A percentile compares a stretch with the other conserved stretches of the same genome.
Conservation (phyloP, 1,140 invertebrate species). For the Bilobella aurantiaca region DNA sequence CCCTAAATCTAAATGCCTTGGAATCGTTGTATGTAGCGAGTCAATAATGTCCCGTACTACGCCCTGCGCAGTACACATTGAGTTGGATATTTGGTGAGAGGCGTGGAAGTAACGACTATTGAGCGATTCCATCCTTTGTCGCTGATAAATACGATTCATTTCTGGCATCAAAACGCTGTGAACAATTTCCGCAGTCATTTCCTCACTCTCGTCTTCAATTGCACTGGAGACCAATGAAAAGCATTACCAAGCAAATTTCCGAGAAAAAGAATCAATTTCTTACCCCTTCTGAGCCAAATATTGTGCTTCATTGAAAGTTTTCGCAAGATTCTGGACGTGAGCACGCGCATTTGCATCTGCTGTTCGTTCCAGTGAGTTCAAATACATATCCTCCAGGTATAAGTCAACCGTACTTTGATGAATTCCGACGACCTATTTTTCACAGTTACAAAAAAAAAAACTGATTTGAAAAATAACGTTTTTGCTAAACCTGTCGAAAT, state of each 20-base stretch:
- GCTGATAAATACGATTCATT: constrained; percentile 37
- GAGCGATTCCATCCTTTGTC: constrained; percentile 3
- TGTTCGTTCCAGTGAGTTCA: constrained; percentile 48
- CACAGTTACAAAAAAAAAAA: constrained; percentile 12
- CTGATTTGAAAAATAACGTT: neutral
- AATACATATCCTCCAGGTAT: constrained; percentile 54
- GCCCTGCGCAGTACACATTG: constrained; percentile 13
- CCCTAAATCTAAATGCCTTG: too few relatives aligned
- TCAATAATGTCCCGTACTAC: constrained; percentile 17
- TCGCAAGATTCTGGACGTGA: constrained; percentile 47
- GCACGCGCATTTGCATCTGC: constrained; percentile 47
- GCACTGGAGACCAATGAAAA: constrained; percentile 33
- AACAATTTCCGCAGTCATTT: constrained; percentile 51
- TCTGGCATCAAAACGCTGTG: constrained; percentile 54
- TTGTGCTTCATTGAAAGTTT: constrained; percentile 50
- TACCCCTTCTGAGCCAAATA: constrained; percentile 39
- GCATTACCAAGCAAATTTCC: constrained; percentile 10
- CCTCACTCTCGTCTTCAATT: constrained; percentile 45
- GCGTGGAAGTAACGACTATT: constrained; percentile 17
- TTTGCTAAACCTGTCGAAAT: constrained; percentile 52
- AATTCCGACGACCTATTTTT: constrained; percentile 46
- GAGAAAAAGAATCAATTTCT: constrained; percentile 11
- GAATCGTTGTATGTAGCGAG: too few relatives aligned
- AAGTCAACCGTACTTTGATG: constrained; percentile 51
- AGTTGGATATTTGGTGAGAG: constrained; percentile 16